Base-by-base conservation (phyloP, 2,797 vertebrate genomes). In the Loriculus beryllinus region DNA sequence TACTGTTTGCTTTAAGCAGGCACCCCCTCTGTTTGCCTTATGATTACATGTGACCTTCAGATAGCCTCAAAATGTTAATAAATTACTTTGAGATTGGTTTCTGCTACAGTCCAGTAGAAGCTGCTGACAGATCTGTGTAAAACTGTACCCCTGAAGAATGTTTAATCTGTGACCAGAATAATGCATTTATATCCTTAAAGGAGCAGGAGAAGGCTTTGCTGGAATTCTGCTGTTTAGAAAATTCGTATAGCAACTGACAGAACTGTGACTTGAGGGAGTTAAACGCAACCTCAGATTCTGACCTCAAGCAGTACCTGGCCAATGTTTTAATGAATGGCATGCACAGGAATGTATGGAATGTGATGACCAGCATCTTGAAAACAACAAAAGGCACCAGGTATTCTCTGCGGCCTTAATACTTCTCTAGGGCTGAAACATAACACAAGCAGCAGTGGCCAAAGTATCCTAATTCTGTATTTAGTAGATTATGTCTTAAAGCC, bases 41-140 rank as follows among this genome's bases (percentile, higher is more conserved):
- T 86, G 62, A 91, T 90, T 91, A 71, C 25, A 10, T 56, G 9
- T 74, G 82, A 87, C 91, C 90, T 94, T 92, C 83, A 60, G 37
- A 65, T 39, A 71, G 21, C 51, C 54, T 92, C 54, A 59, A 63
- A 86, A 76, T 75, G 74, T 92, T 84, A 91, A 74, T 82, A 87
- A 91, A 83, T 89, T 60, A 67, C 62, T 40, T 87, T 15, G 59
- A 85, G 80, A 91, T 29, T 82, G 84, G 21, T 83, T 90, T 91
- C 67, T 79, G 48, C 82, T 86, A 17, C 43, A 82, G 51, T 56
- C 67, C 31, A 45, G 21, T 49, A 63, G 80, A 77, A 86, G 28
- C n/a, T 48, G 22, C 21, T 42, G 35, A 20, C 40, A 85, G 47
- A 49, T 48, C 57, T 2, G 1, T 87, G 57, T 92, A 78, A 82